A percentile compares a stretch with the other conserved stretches of the same genome.
These are phyloP conservation scores for Gallinago paraguaiae DNA, from an alignment of 2,113 vertebrate genomes.

Conservation along the genomic window DNA sequence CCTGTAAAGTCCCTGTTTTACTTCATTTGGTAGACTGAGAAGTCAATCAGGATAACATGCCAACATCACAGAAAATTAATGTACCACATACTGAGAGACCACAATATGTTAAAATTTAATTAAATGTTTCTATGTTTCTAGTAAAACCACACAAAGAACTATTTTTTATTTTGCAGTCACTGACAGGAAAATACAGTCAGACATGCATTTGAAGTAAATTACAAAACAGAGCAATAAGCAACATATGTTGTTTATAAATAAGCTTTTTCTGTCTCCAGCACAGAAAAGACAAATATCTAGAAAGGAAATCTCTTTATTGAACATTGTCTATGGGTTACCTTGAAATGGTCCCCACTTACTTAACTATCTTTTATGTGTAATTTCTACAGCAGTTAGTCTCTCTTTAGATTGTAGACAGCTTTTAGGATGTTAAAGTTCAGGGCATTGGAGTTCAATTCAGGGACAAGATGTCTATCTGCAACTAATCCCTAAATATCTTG, in stretches of 20 bases:
- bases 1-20: background rate
- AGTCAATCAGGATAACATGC: background rate
- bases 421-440: background rate
- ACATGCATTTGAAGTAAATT: background rate
- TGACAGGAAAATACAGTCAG: background rate
- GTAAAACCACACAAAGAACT: background rate
- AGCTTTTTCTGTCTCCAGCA: background rate
- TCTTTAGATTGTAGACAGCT: background rate
- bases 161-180: background rate
- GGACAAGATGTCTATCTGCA: background rate
- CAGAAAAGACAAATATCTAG: background rate
- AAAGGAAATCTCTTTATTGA: background rate
- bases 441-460: background rate
- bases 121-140: background rate
- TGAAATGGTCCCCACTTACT: background rate
- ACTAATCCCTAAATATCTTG: background rate
- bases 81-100: background rate
- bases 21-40: background rate
- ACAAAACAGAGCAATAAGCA: background rate
- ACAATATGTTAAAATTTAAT: background rate
- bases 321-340: background rate
- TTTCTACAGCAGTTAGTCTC: background rate
- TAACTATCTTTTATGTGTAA: background rate
- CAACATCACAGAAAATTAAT: background rate
- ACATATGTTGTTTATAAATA: background rate